Percentiles rank a stretch among this genome's conserved stretches.
Conservation (phyloP, 2,888 invertebrate species). For the Catocala sponsa region DNA sequence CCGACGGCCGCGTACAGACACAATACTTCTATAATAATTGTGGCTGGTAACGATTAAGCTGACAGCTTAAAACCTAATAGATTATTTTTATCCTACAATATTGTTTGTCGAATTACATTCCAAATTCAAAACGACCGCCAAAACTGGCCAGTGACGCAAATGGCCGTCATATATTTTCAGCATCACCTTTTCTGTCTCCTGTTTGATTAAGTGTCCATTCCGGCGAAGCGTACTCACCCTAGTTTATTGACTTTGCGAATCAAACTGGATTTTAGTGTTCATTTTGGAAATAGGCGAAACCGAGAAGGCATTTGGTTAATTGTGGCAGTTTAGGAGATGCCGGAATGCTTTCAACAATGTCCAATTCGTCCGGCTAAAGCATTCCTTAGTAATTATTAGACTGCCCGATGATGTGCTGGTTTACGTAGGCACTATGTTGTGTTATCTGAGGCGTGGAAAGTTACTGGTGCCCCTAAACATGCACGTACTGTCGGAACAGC, state of each 20-base stretch:
- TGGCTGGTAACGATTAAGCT: too few relatives aligned
- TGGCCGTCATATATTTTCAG: slow-evolving; percentile 26
- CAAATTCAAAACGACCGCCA: background rate
- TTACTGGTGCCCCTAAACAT: too few relatives aligned
- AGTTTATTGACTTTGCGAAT: slow-evolving; percentile 36
- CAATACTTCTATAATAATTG: too few relatives aligned
- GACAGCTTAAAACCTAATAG: too few relatives aligned
- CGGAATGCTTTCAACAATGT: slow-evolving; percentile 25
- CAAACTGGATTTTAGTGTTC: slow-evolving; percentile 7
- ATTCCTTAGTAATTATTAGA: too few relatives aligned
- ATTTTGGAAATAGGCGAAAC: slow-evolving; percentile 19
- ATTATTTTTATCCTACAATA: background rate
- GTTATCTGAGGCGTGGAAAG: too few relatives aligned
- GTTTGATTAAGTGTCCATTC: slow-evolving; percentile 29
- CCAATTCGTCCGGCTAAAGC: background rate
- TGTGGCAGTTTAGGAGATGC: slow-evolving; percentile 31
- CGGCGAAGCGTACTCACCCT: slow-evolving; percentile 13
- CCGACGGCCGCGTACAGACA: too few relatives aligned
- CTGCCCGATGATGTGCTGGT: too few relatives aligned
- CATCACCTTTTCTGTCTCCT: slow-evolving; percentile 17
- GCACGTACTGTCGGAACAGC: too few relatives aligned
- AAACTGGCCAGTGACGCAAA: slow-evolving; percentile 4
- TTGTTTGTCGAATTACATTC: slow-evolving; percentile 4
- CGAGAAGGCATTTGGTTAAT: slow-evolving; percentile 37
- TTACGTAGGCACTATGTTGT: too few relatives aligned